Evolutionary conservation across 2,113 vertebrate species (phyloP), one percentile per base, ranked within the genome.

Genomic region (Excalfactoria chinensis): DNA sequence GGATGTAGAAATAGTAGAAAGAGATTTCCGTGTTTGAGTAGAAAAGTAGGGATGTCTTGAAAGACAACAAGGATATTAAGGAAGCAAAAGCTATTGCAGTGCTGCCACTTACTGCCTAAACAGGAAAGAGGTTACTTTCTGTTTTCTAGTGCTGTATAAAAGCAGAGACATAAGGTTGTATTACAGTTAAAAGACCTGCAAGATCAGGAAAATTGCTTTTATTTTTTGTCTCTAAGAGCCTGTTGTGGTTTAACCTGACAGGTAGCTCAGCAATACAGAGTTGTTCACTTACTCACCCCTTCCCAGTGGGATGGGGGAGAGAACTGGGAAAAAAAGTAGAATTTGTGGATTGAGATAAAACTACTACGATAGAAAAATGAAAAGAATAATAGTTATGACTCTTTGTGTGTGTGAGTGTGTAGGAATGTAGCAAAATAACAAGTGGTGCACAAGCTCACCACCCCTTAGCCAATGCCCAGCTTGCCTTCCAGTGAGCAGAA

Each of bases 41-140:
- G 37, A 82, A 82, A 76, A 79, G 16, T 6, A 9, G 12, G 21
- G 28, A 56, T 46, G 19, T 28, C 41, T 85, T 55, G 46, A 68
- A 76, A 88, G n/a, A 34, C 26, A 72, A 35, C 46, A 63, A 63
- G 62, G 53, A 43, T 16, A 53, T 30, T 2, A 35, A 0, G 6
- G 34, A 82, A 79, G 53, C 49, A 69, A 91, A 95, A 35, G 21
- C 55, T 92, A 37, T 51, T 95, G 78, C 89, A 93, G 79, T 85
- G 81, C 94, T 96, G 94, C 87, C 93, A 76, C 93, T 95, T 93
- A 73, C 94, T 93, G 91, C 75, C 78, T 76, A 83, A 85, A 95
- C 21, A 59, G 44, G 55, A 89, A 69, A 89, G 48, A 68, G 23
- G 20, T 75, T 5, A 15, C 10, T 58, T 89, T 60, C 58, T 44